Evolutionary conservation across 1,140 invertebrate species (phyloP).

Genomic region (Cydia fagiglandana): DNA sequence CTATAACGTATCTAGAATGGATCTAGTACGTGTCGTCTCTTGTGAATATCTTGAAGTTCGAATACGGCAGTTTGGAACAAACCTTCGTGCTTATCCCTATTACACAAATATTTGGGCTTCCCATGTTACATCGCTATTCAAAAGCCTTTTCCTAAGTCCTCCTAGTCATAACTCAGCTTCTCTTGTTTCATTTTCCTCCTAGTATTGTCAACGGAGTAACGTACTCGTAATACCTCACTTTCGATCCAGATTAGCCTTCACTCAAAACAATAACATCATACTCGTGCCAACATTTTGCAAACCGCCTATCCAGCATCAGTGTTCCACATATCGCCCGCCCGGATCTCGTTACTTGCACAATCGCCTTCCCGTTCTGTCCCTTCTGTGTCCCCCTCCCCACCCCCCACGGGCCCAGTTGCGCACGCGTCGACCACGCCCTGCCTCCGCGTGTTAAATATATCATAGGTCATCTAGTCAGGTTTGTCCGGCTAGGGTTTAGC

Average conservation of each 20-base stretch:
- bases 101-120: too few relatives aligned
- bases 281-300: slow-evolving; percentile 1
- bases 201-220: slow-evolving; percentile 4
- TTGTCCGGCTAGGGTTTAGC: slow-evolving; percentile 21
- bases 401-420: slow-evolving; percentile 49
- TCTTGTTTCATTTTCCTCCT: not conserved
- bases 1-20: too few relatives aligned
- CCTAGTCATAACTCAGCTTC: not conserved
- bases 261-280: slow-evolving; percentile 21
- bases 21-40: too few relatives aligned
- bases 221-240: slow-evolving; percentile 4
- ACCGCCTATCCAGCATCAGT: slow-evolving; percentile 15
- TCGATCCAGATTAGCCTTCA: not conserved
- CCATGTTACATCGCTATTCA: too few relatives aligned
- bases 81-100: too few relatives aligned
- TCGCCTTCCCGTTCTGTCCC: slow-evolving; percentile 45
- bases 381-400: slow-evolving; percentile 41
- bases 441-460: slow-evolving; percentile 57
- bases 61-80: too few relatives aligned
- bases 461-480: slow-evolving; percentile 52
- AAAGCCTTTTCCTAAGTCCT: too few relatives aligned
- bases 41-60: too few relatives aligned
- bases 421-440: slow-evolving; percentile 57
- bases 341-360: slow-evolving; percentile 34
- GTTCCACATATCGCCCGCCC: slow-evolving; percentile 2